Base-by-base conservation (phyloP, 2,797 vertebrate genomes). In the Lacerta viridis region DNA sequence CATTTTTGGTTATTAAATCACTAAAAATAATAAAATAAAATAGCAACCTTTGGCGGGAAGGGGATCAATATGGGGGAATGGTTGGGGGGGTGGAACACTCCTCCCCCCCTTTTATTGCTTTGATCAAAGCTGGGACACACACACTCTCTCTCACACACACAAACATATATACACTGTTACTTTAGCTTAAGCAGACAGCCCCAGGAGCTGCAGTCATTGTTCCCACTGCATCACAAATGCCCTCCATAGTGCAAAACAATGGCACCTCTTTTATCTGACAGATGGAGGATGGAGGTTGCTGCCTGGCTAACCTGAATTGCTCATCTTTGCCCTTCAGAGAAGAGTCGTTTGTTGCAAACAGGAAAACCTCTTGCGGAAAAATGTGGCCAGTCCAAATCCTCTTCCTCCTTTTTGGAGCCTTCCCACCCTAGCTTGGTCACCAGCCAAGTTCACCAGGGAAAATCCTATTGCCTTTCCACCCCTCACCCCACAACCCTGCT, bases 371-470 rank as follows among this genome's bases (percentile, higher is more conserved):
- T 75, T 29, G 25, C 13, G 69, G 80, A 13, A 0, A 64, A 25
- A 43, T 2, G 25, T 76, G 1, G 1, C n/a, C 4, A n/a, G 46
- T 27, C 77, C 69, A 89, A 86, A 46, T 83, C 71, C 78, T 85
- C 61, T 79, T 79, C 46, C 88, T n/a, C 29, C 0, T 64, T 64
- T 0, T 77, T 0, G 25, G 77, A 36, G 75, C 43, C 27, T 89
- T 88, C 72, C 0, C 0, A 41, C 78, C 85, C 25, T 69, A 82
- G 72, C 92, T 94, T 96, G 97, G 96, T 94, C 88, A 81, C 9
- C 85, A 80, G 96, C 96, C 95, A 97, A 93, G 91, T 95, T 96
- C 95, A 94, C 95, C 93, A 96, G 96, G 94, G 95, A 96, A 97
- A 97, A 94, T 90, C 88, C 90, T 96, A 95, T 0, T 36, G 68